Evolutionary conservation across 2,113 vertebrate genomes (phyloP).

Genomic region (Brachypodius melanocephalos): DNA sequence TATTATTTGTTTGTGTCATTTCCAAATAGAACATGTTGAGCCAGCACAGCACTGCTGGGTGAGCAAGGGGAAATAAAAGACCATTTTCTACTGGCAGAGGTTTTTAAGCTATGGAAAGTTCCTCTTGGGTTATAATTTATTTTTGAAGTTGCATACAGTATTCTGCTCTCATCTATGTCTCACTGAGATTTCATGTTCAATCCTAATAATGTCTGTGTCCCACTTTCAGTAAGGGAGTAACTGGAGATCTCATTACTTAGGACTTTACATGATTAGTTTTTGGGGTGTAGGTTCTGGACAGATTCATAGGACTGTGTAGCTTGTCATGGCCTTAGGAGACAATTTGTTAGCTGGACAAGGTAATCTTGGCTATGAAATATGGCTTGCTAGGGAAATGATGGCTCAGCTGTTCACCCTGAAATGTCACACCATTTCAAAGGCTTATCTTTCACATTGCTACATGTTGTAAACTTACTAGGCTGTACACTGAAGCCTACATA

Average conservation of each 20-base stretch:
- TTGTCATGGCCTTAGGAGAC: neutral
- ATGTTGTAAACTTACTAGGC: neutral
- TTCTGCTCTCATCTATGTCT: neutral
- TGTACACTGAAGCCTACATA: neutral
- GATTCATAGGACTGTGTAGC: neutral
- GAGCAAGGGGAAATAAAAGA: neutral
- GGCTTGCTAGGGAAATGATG: neutral
- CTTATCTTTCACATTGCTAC: neutral
- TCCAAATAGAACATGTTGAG: neutral
- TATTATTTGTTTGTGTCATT: neutral
- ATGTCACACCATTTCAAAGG: neutral
- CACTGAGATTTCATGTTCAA: neutral
- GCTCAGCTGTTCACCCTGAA: slow-evolving; percentile 19
- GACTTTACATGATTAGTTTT: neutral
- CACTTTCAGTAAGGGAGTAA: neutral
- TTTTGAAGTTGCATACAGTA: neutral
- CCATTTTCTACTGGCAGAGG: neutral
- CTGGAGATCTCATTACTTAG: neutral
- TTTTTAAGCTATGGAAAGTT: neutral
- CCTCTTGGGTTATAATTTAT: neutral
- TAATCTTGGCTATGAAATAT: neutral
- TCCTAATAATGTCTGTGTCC: neutral
- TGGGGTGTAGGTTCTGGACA: neutral
- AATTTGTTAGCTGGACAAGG: neutral
- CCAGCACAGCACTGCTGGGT: neutral